These are phyloP conservation scores for Falcaria lacertinaria DNA, from an alignment of 2,888 invertebrate species.

Conservation along the genomic window DNA sequence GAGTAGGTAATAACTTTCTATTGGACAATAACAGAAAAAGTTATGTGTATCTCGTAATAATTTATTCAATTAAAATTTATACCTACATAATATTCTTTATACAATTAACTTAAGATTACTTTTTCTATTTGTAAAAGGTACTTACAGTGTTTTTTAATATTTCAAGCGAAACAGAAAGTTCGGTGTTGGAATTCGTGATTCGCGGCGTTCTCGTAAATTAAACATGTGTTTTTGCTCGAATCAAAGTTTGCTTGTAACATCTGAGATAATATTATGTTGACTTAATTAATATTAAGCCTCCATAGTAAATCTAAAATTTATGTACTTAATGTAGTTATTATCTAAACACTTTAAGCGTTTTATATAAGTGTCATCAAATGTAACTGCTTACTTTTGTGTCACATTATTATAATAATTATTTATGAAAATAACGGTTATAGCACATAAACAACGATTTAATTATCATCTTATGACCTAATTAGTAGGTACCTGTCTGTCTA, in stretches of 20 bases:
- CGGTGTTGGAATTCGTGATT: background rate
- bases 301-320: no score
- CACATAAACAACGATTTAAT: background rate
- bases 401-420: no score
- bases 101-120: slow-evolving; percentile 9
- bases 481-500: background rate
- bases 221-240: background rate
- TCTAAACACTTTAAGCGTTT: no score
- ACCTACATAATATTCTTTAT: slow-evolving; percentile 12
- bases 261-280: slow-evolving; percentile 1
- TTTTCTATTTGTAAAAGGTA: background rate
- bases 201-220: background rate
- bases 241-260: background rate
- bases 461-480: background rate
- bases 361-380: no score
- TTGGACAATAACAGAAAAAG: slow-evolving; percentile 20
- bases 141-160: background rate
- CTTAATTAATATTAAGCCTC: no score
- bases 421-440: no score
- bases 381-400: no score
- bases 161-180: slow-evolving; percentile 5
- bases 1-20: slow-evolving; percentile 29
- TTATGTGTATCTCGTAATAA: slow-evolving; percentile 4
- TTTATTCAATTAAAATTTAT: slow-evolving; percentile 9
- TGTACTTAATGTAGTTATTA: no score